A percentile compares a stretch with the other conserved stretches of the same genome.
Conservation (phyloP, 2,888 invertebrate genomes). For the Cerceris ruficornis region DNA sequence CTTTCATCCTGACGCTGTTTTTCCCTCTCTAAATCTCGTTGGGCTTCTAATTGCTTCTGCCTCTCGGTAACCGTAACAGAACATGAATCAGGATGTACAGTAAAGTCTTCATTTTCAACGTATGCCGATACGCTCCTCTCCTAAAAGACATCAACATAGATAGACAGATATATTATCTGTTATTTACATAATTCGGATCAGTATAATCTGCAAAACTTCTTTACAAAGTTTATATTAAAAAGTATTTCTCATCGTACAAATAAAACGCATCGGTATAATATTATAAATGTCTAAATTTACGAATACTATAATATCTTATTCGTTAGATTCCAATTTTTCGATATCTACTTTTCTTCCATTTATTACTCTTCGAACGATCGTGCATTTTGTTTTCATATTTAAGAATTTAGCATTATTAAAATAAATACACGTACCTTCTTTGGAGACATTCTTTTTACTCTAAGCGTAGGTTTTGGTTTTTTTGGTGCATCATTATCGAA, state of each 20-base stretch:
- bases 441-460: slow-evolving; percentile 89
- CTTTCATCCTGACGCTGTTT: slow-evolving; percentile 78
- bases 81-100: slow-evolving; percentile 72
- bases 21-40: slow-evolving; percentile 79
- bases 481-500: slow-evolving; percentile 95
- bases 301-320: too few species aligned
- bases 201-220: too few species aligned
- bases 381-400: background rate
- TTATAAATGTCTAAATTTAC: too few species aligned
- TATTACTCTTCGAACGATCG: background rate
- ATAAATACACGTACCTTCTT: slow-evolving; percentile 85
- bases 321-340: too few species aligned
- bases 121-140: slow-evolving; percentile 76
- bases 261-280: too few species aligned
- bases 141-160: slow-evolving; percentile 45
- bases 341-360: too few species aligned
- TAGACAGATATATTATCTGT: background rate
- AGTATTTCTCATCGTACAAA: too few species aligned
- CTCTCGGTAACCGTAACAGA: slow-evolving; percentile 68
- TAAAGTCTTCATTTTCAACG: slow-evolving; percentile 75
- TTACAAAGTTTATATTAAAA: too few species aligned
- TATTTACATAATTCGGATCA: too few species aligned
- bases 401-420: background rate
- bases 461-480: slow-evolving; percentile 93
- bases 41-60: slow-evolving; percentile 82